Conservation (phyloP, 2,797 vertebrate genomes). For the Myoxocephalus aenaeus region DNA sequence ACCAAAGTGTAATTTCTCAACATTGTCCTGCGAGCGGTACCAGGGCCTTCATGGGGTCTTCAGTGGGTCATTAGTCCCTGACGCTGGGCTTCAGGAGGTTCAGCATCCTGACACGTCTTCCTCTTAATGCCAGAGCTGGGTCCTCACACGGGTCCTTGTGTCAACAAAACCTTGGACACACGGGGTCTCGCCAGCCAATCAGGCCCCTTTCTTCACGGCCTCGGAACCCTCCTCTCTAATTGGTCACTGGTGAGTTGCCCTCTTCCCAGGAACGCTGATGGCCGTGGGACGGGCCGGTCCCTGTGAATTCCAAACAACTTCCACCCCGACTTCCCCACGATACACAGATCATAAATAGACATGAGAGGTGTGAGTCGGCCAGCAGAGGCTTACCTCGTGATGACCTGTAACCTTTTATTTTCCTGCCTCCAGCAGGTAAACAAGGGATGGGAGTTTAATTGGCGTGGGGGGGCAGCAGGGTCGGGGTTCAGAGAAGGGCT, state of each 20-base stretch:
- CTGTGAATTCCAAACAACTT: constrained; percentile 53
- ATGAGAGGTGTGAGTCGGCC: constrained; percentile 24
- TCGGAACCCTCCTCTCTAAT: constrained; percentile 88
- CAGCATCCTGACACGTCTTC: constrained; percentile 87
- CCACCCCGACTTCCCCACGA: constrained; percentile 21
- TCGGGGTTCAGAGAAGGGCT: neutral
- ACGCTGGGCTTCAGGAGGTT: constrained; percentile 68
- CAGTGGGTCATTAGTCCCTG: constrained; percentile 46
- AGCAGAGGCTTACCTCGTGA: constrained; percentile 28
- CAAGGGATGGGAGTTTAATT: constrained; percentile 28
- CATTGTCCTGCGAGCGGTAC: constrained; percentile 13
- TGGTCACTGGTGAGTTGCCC: constrained; percentile 91
- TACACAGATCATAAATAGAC: constrained; percentile 45
- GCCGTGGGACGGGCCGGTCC: constrained; percentile 76
- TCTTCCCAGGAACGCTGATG: constrained; percentile 86
- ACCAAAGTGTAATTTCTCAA: constrained; percentile 32
- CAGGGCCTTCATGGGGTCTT: constrained; percentile 30
- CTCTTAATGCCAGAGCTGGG: constrained; percentile 86
- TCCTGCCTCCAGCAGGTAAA: constrained; percentile 45
- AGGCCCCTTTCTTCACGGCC: constrained; percentile 70
- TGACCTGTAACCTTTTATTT: constrained; percentile 59
- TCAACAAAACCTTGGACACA: constrained; percentile 86
- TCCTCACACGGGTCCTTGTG: constrained; percentile 86
- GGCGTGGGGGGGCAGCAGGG: neutral
- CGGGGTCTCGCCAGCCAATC: constrained; percentile 83